Conservation (phyloP, 2,113 vertebrate genomes). For the Megaptera novaeangliae region DNA sequence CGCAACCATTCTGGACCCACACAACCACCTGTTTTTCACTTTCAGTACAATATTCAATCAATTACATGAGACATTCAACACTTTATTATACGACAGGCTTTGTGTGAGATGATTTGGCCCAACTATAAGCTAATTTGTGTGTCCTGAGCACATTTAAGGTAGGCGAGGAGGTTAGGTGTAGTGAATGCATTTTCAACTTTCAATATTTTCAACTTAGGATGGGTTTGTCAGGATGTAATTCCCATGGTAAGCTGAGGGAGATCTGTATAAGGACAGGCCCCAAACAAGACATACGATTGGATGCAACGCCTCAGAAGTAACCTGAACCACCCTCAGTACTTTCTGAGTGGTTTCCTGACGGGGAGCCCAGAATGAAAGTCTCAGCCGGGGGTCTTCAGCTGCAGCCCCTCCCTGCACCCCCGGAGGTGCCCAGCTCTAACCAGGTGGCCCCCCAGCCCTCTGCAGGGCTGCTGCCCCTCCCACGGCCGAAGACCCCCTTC, state of each 20-base stretch:
- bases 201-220: neutral
- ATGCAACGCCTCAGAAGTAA: neutral
- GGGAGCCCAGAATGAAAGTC: neutral
- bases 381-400: neutral
- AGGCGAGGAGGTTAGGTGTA: neutral
- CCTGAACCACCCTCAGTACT: accelerated
- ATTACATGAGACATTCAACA: no score
- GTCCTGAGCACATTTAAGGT: neutral
- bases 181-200: neutral
- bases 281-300: neutral
- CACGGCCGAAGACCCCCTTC: no score
- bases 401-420: no score
- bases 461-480: neutral
- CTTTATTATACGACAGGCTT: neutral
- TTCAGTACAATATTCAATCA: no score
- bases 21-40: no score
- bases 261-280: neutral
- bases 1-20: no score
- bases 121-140: accelerated
- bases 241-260: neutral
- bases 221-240: no score
- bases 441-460: neutral
- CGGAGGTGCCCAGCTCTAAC: neutral
- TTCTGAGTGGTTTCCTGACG: neutral
- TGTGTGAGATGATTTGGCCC: neutral